phyloP scores from a whole-genome alignment of 2,113 vertebrate genomes.

The Apus apus region DNA sequence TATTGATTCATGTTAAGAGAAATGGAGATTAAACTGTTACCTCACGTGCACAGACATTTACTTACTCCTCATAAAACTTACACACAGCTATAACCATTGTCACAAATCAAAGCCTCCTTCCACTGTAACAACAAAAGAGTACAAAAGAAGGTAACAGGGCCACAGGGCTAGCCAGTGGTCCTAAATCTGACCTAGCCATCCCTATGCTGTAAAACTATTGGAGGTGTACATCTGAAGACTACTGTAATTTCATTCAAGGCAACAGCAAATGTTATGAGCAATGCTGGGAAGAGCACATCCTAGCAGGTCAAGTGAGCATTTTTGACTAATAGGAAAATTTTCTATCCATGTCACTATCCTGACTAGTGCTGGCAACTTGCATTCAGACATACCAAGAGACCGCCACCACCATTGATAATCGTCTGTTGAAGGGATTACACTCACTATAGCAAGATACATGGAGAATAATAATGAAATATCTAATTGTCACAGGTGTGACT shows the following conservation, averaged over 20 bases:
- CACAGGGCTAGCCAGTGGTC: not conserved
- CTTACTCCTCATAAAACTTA: slow-evolving; percentile 7
- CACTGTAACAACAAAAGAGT: not conserved
- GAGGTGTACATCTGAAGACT: not conserved
- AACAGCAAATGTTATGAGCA: not conserved
- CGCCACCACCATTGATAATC: not conserved
- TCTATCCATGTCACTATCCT: not conserved
- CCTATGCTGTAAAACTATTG: not conserved
- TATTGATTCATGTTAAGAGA: slow-evolving; percentile 9
- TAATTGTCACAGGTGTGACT: not conserved
- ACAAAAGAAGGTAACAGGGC: not conserved
- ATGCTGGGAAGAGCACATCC: not conserved
- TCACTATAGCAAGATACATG: not conserved
- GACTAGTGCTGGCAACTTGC: not conserved
- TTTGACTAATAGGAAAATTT: not conserved
- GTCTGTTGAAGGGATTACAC: not conserved
- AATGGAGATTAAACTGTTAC: slow-evolving; percentile 43
- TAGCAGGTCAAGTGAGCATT: not conserved
- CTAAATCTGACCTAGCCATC: not conserved
- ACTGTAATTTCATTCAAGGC: not conserved
- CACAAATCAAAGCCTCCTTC: slow-evolving; percentile 34
- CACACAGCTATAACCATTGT: not conserved
- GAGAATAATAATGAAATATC: not conserved
- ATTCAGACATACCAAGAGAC: not conserved
- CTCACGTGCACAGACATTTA: slow-evolving; percentile 16